Evolutionary conservation across 1,140 invertebrate species (phyloP).

Genomic region (Plectus sambesii): DNA sequence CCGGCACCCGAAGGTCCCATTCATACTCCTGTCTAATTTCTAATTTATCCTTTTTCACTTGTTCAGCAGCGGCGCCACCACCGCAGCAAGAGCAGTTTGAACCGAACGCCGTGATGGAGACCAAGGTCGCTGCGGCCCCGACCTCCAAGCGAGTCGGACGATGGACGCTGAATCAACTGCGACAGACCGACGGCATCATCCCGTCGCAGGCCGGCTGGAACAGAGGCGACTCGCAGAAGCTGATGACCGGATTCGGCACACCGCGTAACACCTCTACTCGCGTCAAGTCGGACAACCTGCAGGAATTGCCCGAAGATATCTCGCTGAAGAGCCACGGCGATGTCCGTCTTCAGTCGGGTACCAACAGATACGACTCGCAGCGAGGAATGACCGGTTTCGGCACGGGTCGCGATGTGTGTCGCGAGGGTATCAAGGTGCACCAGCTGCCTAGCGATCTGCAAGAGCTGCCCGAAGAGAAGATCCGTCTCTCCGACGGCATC

Average conservation of each 20-base stretch:
- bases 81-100: too few species aligned
- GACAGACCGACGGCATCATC: constrained; percentile 43
- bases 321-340: constrained; percentile 37
- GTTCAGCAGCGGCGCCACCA: too few species aligned
- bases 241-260: constrained; percentile 46
- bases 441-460: constrained; percentile 39
- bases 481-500: constrained; percentile 42
- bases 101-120: constrained; percentile 46
- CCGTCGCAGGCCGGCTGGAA: constrained; percentile 46
- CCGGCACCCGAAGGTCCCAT: too few species aligned
- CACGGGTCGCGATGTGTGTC: constrained; percentile 44
- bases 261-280: constrained; percentile 43
- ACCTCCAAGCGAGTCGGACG: constrained; percentile 43
- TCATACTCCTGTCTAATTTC: too few species aligned
- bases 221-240: constrained; percentile 46
- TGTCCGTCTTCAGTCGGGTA: constrained; percentile 45
- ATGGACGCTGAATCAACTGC: constrained; percentile 43
- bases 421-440: constrained; percentile 40
- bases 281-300: constrained; percentile 43
- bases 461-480: constrained; percentile 45
- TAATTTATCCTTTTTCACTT: too few species aligned
- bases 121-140: constrained; percentile 38
- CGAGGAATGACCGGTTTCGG: constrained; percentile 40
- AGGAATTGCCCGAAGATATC: constrained; percentile 43
- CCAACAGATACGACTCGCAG: constrained; percentile 26